These are phyloP conservation scores for Ailuropoda melanoleuca DNA, from an alignment of 2,113 vertebrate species.

Conservation along the genomic window DNA sequence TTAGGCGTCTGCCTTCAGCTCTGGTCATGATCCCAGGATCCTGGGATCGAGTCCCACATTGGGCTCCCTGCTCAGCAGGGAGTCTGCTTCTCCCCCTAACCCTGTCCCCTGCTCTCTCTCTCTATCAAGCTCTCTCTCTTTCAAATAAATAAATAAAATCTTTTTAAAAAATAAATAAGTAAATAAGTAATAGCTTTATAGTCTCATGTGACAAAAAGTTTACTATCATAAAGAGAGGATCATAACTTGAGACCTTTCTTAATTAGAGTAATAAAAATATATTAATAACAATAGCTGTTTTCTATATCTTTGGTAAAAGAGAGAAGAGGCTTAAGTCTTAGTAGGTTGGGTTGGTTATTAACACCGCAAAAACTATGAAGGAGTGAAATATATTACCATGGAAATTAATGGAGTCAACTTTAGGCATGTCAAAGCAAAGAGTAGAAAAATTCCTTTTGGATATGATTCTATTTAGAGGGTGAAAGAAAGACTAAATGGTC, in stretches of 20 bases:
- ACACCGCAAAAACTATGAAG: neutral
- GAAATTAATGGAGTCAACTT: slow-evolving; percentile 18
- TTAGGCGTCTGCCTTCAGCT: no score
- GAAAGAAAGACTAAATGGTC: neutral
- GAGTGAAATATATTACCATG: neutral
- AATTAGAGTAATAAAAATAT: neutral
- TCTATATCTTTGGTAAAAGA: neutral
- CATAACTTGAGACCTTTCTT: neutral
- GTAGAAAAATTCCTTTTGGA: neutral
- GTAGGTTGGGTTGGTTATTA: neutral
- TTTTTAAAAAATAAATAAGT: neutral
- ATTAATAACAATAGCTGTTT: neutral
- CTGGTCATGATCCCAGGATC: no score
- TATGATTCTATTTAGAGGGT: neutral
- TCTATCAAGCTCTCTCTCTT: no score
- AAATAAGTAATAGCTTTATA: neutral
- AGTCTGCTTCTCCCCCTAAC: no score
- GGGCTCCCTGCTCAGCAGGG: no score
- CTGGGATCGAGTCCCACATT: no score
- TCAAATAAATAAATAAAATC: no score
- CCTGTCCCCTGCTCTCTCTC: no score
- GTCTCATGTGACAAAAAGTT: slow-evolving; percentile 2
- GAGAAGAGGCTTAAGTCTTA: neutral
- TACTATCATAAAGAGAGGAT: neutral
- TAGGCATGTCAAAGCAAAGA: neutral